phyloP scores from a whole-genome alignment of 2,113 vertebrate species.

The Cyanocitta stelleri region DNA sequence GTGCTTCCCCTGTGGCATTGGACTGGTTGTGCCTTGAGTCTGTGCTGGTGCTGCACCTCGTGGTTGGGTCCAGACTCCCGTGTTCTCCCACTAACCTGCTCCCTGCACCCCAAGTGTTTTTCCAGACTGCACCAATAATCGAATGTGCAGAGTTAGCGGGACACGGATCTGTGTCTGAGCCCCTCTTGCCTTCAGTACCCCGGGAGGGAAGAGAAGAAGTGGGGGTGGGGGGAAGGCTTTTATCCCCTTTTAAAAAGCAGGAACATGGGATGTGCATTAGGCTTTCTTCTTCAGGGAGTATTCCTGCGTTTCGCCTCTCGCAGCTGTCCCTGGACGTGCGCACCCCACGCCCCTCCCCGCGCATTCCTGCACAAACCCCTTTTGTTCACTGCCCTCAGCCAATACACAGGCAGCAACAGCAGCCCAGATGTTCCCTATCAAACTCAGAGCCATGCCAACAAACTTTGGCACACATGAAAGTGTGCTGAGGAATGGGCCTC shows the following conservation, averaged over 20 bases:
- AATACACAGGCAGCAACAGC: slow-evolving; percentile 60
- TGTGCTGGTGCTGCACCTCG: background rate
- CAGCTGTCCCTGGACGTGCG: background rate
- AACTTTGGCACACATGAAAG: slow-evolving; percentile 77
- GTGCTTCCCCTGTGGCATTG: rapidly evolving
- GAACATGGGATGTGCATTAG: slow-evolving; percentile 42
- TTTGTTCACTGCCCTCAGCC: slow-evolving; percentile 71
- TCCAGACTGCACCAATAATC: background rate
- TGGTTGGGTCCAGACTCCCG: background rate
- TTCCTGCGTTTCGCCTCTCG: background rate
- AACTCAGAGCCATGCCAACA: slow-evolving; percentile 74
- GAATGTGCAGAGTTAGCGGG: background rate
- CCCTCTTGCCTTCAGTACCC: background rate
- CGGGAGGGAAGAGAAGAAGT: background rate
- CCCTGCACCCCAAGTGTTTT: background rate
- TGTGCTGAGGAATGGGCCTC: slow-evolving; percentile 75
- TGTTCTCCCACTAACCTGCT: background rate
- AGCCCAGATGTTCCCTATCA: slow-evolving; percentile 87
- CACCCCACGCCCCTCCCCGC: background rate
- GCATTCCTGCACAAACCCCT: slow-evolving; percentile 71
- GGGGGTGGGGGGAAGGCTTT: background rate
- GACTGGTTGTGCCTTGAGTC: background rate
- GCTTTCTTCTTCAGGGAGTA: background rate
- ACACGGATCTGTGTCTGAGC: background rate
- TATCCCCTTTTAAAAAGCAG: background rate